Percentiles rank a stretch among this genome's conserved stretches.
phyloP scores from a whole-genome alignment of 2,888 invertebrate species.

The Xanthia togata region DNA sequence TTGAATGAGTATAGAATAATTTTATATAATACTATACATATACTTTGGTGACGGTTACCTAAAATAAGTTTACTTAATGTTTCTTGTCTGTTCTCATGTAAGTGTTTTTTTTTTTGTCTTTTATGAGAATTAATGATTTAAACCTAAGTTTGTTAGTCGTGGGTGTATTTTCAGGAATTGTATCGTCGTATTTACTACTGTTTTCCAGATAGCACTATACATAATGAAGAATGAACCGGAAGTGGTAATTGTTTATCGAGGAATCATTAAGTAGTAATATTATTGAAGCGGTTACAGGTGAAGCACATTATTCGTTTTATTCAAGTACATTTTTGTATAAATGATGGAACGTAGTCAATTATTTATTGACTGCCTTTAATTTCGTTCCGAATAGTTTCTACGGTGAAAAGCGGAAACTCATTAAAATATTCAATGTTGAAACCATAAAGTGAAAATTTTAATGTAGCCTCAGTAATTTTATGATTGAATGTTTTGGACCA shows the following conservation, averaged over 20 bases:
- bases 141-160: conserved; percentile 19
- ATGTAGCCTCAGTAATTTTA: neutral
- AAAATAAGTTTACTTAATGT: too few relatives aligned
- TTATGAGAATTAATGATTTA: too few relatives aligned
- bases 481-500: neutral
- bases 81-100: too few relatives aligned
- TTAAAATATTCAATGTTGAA: conserved; percentile 24
- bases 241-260: conserved; percentile 49
- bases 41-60: too few relatives aligned
- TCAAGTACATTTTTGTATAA: conserved; percentile 37
- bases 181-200: conserved; percentile 12
- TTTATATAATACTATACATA: too few relatives aligned
- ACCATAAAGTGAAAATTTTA: conserved; percentile 20
- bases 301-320: conserved; percentile 33
- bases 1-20: too few relatives aligned
- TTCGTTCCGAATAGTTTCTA: conserved; percentile 33
- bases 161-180: conserved; percentile 30
- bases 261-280: conserved; percentile 46
- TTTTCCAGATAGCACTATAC: conserved; percentile 36
- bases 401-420: conserved; percentile 25
- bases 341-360: conserved; percentile 25
- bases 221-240: conserved; percentile 39
- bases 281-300: conserved; percentile 33
- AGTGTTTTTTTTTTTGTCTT: too few relatives aligned
- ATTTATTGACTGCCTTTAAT: conserved; percentile 28